phyloP scores from a whole-genome alignment of 2,797 vertebrate genomes.

The Cirrhinus mrigala region DNA sequence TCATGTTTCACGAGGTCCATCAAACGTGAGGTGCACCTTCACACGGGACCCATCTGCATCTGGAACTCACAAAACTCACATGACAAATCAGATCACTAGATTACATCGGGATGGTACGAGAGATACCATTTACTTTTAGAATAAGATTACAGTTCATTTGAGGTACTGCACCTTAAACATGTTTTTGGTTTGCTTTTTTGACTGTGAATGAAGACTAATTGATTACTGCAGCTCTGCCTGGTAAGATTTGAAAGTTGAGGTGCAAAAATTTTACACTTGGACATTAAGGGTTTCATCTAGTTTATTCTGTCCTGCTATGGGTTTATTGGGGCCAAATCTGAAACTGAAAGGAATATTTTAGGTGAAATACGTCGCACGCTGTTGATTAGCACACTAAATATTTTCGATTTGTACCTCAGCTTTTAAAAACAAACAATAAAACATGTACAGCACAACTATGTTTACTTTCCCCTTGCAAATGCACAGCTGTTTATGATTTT shows the following conservation, averaged over 20 bases:
- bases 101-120: not conserved
- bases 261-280: not conserved
- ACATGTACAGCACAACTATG: not conserved
- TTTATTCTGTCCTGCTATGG: not conserved
- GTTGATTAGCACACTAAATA: not conserved
- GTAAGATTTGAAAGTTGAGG: constrained; percentile 1
- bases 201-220: constrained; percentile 22
- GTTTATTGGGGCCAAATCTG: constrained; percentile 5
- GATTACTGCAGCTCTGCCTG: not conserved
- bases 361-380: not conserved
- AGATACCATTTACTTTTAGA: constrained; percentile 29
- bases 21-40: constrained; percentile 83
- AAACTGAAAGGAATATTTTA: not conserved
- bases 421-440: constrained; percentile 10
- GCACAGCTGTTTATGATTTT: not conserved
- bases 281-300: not conserved
- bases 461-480: not conserved
- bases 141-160: not conserved
- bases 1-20: constrained; percentile 94
- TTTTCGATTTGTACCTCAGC: not conserved
- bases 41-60: not conserved
- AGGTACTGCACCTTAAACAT: not conserved
- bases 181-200: not conserved
- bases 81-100: not conserved
- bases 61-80: not conserved